Evolutionary conservation across 1,140 invertebrate genomes (phyloP), one percentile per base, ranked within the genome.

Genomic region (Pemphigus obesinymphae): DNA sequence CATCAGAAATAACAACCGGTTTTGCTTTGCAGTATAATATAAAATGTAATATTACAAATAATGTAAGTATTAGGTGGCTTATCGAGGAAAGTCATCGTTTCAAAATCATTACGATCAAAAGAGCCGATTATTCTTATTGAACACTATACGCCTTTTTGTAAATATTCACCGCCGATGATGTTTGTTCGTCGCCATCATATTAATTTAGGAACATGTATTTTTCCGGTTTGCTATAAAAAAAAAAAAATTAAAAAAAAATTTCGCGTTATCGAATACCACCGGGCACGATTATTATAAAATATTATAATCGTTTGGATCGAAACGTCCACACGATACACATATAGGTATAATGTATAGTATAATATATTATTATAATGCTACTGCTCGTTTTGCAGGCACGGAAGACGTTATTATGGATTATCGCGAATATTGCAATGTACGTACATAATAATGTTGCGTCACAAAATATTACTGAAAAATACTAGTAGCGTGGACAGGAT

Each of bases 201-300:
- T 66, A 34, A 66, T 66, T 34, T 34, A 66, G 61, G 34, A 66
- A 66, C 61, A 66, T 15, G 61, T 66, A 66, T 66, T 66, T 66
- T 66, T 31, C 34, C 31, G 31, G n/a, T n/a, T n/a, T n/a, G n/a
- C n/a, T n/a, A n/a, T n/a, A n/a, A n/a, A n/a, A n/a, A n/a, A n/a
- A n/a, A n/a, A n/a, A n/a, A n/a, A n/a, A n/a, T n/a, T n/a, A n/a
- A n/a, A n/a, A n/a, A n/a, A n/a, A n/a, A n/a, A n/a, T n/a, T n/a
- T n/a, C n/a, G n/a, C n/a, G n/a, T n/a, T n/a, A n/a, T n/a, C n/a
- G n/a, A n/a, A n/a, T n/a, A 31, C 13, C 29, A 6, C 29, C 15
- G 29, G 34, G 20, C n/a, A n/a, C 61, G 61, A 31, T 66, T 34
- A 37, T 63, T 63, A n/a, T n/a, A 31, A 63, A 63, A 17, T 61